Percentiles rank a stretch among this genome's conserved stretches.
These are phyloP conservation scores for Lasioglossum lativentre DNA, from an alignment of 2,888 invertebrate species.

Conservation along the genomic window DNA sequence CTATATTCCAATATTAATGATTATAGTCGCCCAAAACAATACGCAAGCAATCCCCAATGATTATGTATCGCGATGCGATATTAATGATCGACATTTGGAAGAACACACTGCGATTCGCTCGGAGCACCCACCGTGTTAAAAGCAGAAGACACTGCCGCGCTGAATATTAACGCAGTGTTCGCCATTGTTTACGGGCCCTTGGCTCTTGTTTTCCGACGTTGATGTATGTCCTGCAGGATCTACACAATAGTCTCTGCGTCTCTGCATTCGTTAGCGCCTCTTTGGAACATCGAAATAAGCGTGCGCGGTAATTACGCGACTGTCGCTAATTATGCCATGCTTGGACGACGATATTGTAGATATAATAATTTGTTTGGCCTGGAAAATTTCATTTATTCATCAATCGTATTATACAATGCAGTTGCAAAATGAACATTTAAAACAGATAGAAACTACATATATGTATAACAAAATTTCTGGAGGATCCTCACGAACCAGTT, in stretches of 20 bases:
- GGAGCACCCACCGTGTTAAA: constrained; percentile 36
- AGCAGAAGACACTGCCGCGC: constrained; percentile 29
- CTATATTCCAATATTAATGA: constrained; percentile 13
- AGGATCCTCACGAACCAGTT: background rate
- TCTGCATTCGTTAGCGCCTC: constrained; percentile 35
- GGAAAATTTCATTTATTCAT: background rate
- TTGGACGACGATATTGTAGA: background rate
- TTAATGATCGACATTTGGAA: constrained; percentile 27
- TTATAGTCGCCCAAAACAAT: background rate
- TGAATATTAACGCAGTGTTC: constrained; percentile 53
- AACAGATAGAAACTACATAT: too few species aligned
- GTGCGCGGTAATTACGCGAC: constrained; percentile 3
- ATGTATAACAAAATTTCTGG: background rate
- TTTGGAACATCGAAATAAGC: constrained; percentile 22
- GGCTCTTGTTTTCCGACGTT: constrained; percentile 43
- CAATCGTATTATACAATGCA: too few species aligned
- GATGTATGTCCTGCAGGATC: constrained; percentile 45
- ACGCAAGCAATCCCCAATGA: background rate
- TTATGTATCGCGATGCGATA: constrained; percentile 21
- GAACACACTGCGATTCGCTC: constrained; percentile 19
- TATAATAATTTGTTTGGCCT: background rate
- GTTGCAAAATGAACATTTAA: background rate
- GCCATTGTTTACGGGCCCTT: constrained; percentile 53
- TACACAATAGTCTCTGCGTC: constrained; percentile 39
- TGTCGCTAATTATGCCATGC: constrained; percentile 2